Percentiles rank a stretch among this genome's conserved stretches.
These are phyloP conservation scores for Poecilus cupreus DNA, from an alignment of 2,888 invertebrate genomes.

Conservation along the genomic window DNA sequence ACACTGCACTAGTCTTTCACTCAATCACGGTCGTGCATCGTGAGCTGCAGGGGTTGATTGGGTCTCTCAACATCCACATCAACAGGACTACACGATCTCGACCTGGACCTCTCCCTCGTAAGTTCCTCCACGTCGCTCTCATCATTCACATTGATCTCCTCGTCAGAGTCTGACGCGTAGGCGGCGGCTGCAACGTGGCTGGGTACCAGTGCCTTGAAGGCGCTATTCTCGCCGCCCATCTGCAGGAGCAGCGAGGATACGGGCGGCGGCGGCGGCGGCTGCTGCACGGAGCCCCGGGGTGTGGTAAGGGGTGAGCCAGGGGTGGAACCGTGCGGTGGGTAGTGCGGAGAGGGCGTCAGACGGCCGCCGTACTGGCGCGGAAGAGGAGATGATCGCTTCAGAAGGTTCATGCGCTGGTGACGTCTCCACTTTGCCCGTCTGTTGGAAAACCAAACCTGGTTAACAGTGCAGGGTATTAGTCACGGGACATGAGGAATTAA, in stretches of 20 bases:
- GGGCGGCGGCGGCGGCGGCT: conserved; percentile 19
- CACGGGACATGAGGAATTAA: conserved; percentile 2
- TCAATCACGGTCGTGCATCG: conserved; percentile 81
- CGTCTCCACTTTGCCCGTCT: conserved; percentile 99
- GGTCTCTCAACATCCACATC: conserved; percentile 61
- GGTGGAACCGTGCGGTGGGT: conserved; percentile 77
- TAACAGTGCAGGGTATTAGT: conserved; percentile 64
- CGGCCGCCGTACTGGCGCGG: conserved; percentile 70
- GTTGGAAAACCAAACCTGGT: conserved; percentile 99
- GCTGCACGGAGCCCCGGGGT: conserved; percentile 67
- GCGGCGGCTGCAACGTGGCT: conserved; percentile 51
- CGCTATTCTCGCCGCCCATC: conserved; percentile 94
- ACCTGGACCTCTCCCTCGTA: conserved; percentile 70
- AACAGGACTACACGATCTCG: conserved; percentile 73
- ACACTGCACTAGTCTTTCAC: conserved; percentile 1
- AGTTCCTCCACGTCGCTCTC: conserved; percentile 80
- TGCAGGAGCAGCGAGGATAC: conserved; percentile 71
- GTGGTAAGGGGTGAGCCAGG: conserved; percentile 76
- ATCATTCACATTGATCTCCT: conserved; percentile 91
- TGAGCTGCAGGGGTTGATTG: conserved; percentile 80
- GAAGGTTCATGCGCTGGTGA: conserved; percentile 95
- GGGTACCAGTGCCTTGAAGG: conserved; percentile 84
- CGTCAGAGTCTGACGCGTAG: conserved; percentile 79
- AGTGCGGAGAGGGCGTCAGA: conserved; percentile 76
- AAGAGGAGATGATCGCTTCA: conserved; percentile 82